These are phyloP conservation scores for Cantharis flavilabris DNA, from an alignment of 2,888 invertebrate species.

Conservation along the genomic window DNA sequence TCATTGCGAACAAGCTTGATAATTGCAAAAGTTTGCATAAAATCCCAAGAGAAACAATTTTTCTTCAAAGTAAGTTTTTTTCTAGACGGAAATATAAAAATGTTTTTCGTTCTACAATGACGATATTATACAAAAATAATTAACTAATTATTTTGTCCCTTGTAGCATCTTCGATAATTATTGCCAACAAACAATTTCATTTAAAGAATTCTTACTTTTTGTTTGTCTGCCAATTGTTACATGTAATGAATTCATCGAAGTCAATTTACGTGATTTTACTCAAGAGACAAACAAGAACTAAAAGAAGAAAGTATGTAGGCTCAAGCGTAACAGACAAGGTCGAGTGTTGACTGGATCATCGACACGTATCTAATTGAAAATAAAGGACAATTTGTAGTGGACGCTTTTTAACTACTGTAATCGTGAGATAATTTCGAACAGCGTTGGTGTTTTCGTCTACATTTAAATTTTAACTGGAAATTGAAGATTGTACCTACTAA, in stretches of 20 bases:
- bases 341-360: conserved; percentile 27
- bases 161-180: neutral
- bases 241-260: conserved; percentile 28
- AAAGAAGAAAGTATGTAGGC: conserved; percentile 26
- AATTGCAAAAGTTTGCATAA: neutral
- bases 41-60: neutral
- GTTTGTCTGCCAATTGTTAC: conserved; percentile 14
- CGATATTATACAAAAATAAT: neutral
- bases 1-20: no score
- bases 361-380: conserved; percentile 17
- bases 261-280: conserved; percentile 33
- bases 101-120: neutral
- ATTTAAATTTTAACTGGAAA: neutral
- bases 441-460: neutral
- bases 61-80: neutral
- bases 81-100: neutral
- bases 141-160: neutral
- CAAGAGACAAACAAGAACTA: conserved; percentile 28
- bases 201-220: neutral
- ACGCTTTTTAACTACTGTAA: conserved; percentile 3
- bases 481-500: neutral
- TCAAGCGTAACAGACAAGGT: conserved; percentile 35
- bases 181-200: neutral
- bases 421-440: neutral
- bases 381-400: conserved; percentile 11